phyloP scores from a whole-genome alignment of 2,113 vertebrate species.

The Gambusia affinis region DNA sequence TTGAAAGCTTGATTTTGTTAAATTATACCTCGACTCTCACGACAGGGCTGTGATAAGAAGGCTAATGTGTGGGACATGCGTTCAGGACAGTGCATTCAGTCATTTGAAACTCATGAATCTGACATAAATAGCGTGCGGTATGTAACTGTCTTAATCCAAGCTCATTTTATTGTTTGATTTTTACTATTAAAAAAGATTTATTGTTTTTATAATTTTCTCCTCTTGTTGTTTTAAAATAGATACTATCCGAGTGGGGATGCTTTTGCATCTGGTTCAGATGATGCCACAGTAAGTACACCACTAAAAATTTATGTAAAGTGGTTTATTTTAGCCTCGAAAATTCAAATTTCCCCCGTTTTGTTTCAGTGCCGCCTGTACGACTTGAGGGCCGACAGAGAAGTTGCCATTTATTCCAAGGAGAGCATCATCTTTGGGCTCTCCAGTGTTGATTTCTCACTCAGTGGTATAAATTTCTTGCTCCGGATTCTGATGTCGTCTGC shows the following conservation, averaged over 20 bases:
- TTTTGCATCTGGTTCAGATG: slow-evolving; percentile 98
- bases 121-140: slow-evolving; percentile 98
- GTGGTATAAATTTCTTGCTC: slow-evolving; percentile 82
- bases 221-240: slow-evolving; percentile 70
- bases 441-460: slow-evolving; percentile 98
- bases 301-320: not conserved
- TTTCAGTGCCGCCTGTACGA: slow-evolving; percentile 95
- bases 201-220: not conserved
- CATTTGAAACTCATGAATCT: slow-evolving; percentile 97
- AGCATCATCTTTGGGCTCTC: slow-evolving; percentile 99
- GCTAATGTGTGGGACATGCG: slow-evolving; percentile 99
- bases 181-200: too few species aligned
- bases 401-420: slow-evolving; percentile 98
- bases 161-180: not conserved
- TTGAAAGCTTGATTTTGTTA: not conserved
- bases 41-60: slow-evolving; percentile 97
- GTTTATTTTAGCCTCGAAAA: not conserved
- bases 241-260: slow-evolving; percentile 99
- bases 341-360: slow-evolving; percentile 28
- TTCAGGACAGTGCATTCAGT: slow-evolving; percentile 96
- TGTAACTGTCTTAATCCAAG: slow-evolving; percentile 20
- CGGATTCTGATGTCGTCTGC: not conserved
- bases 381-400: slow-evolving; percentile 96
- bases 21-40: not conserved
- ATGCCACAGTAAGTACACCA: slow-evolving; percentile 89